phyloP scores from a whole-genome alignment of 2,888 invertebrate species.

The Tachina lurida region DNA sequence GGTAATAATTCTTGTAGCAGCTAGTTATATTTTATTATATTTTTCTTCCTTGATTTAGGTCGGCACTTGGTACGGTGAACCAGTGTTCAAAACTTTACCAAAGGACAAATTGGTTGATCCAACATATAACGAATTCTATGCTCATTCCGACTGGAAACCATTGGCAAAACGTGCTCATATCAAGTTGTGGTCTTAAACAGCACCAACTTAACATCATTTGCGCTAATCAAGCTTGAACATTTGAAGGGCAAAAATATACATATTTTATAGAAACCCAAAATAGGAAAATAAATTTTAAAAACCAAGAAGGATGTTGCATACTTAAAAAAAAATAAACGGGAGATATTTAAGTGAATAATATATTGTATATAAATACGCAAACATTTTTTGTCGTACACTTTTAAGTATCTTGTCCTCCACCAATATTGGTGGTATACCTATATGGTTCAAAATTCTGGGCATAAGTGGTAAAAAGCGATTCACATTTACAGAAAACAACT shows the following conservation, averaged over 20 bases:
- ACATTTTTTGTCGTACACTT: too few relatives aligned
- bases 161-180: slow-evolving; percentile 84
- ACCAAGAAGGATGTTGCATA: too few relatives aligned
- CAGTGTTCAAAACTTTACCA: slow-evolving; percentile 88
- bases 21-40: slow-evolving; percentile 12
- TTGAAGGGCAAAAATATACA: neutral
- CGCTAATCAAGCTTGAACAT: neutral
- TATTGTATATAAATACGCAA: too few relatives aligned
- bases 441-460: too few relatives aligned
- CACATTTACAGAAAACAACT: too few relatives aligned
- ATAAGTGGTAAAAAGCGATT: too few relatives aligned
- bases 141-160: slow-evolving; percentile 85
- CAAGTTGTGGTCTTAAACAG: slow-evolving; percentile 84
- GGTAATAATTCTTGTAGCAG: slow-evolving; percentile 79
- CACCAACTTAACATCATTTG: neutral
- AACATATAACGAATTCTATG: slow-evolving; percentile 88
- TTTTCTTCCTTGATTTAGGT: slow-evolving; percentile 75
- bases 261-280: neutral
- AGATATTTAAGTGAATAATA: too few relatives aligned
- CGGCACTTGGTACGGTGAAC: slow-evolving; percentile 94
- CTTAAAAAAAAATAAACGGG: too few relatives aligned
- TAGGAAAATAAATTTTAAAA: neutral
- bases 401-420: too few relatives aligned
- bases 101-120: slow-evolving; percentile 87
- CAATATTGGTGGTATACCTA: too few relatives aligned